phyloP scores from a whole-genome alignment of 2,797 vertebrate genomes.

The Xenops minutus region DNA sequence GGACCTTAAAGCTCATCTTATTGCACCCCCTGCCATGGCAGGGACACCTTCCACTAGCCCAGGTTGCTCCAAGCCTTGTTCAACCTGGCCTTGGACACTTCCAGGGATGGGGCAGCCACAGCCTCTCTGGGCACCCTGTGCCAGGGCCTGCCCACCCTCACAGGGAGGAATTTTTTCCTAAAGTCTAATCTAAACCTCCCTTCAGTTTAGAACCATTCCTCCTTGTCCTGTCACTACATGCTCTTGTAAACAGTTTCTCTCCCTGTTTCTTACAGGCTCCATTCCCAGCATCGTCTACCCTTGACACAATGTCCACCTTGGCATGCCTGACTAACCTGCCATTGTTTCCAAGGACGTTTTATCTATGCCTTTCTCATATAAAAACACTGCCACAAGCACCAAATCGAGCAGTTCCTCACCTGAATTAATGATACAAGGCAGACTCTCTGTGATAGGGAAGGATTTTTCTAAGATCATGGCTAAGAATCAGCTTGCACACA shows the following conservation, averaged over 20 bases:
- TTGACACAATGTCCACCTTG: background rate
- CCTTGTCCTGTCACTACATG: background rate
- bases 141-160: background rate
- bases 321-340: background rate
- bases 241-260: background rate
- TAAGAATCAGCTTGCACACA: background rate
- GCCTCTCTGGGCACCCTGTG: background rate
- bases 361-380: background rate
- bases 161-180: background rate
- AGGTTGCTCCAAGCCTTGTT: rapidly evolving
- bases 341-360: background rate
- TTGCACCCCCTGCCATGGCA: background rate
- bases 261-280: background rate
- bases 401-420: background rate
- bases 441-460: background rate
- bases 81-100: background rate
- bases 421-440: background rate
- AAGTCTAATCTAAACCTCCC: background rate
- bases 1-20: background rate
- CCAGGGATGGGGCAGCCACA: background rate
- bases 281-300: background rate
- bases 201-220: background rate
- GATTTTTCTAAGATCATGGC: background rate
- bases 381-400: background rate
- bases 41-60: background rate